Base-by-base conservation (phyloP, 35 echinoderm and acorn worm species). In the Eucidaris tribuloides region DNA sequence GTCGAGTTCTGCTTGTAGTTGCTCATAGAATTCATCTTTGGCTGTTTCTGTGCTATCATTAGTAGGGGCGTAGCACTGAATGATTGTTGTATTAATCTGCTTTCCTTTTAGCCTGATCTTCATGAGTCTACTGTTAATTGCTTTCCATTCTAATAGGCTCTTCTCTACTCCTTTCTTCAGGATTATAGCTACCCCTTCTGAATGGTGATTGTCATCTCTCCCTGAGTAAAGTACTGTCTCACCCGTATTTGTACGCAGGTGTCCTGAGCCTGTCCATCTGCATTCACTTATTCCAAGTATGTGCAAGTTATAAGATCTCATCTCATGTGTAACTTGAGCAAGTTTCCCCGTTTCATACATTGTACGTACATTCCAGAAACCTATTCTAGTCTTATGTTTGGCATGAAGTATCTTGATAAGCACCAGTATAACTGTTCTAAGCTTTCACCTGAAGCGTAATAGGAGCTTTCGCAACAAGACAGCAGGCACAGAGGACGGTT, bases 11-110 rank as follows among this genome's bases (percentile, higher is more conserved):
- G 32, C 19, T 40, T 82, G 6, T 2, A 86, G 28, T 45, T 86
- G 83, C 37, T 77, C 83, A 41, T 86, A 77, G 44, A 86, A 86
- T 11, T 5, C 38, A 36, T 78, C 83, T 86, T 77, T 86, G 3
- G 5, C 59, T 27, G 76, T 70, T 22, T 86, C 46, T 0, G 20
- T 34, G 25, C 44, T 37, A 60, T 86, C 68, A 23, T 77, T 57
- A 4, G 83, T 86, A 20, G 68, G 83, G 42, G 83, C 83, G 58
- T 86, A 86, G 13, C 31, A 32, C 34, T 86, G 83, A 0, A 86
- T 77, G n/a, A 86, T 60, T 4, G 42, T 70, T 45, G 61, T 28
- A 35, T 86, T 86, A 2, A 77, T 45, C 17, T 7, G 30, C 18
- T 78, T 86, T 55, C 33, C 28, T 20, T 4, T 78, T 24, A 71